Evolutionary conservation across 2,888 invertebrate species (phyloP).

Genomic region (Nowickia ferox): DNA sequence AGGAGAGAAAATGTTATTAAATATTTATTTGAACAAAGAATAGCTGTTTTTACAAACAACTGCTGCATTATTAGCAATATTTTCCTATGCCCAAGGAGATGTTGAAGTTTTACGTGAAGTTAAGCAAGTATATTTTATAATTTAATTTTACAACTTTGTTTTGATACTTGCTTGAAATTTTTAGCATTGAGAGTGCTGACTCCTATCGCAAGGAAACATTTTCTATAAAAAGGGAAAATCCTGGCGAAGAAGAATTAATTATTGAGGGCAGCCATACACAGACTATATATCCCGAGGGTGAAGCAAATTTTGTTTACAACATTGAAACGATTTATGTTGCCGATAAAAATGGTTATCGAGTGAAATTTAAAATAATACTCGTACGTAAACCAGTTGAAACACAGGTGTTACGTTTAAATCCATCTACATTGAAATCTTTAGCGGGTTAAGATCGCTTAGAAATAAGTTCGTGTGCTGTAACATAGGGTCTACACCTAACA

Average conservation of each 20-base stretch:
- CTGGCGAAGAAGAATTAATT: slow-evolving; percentile 70
- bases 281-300: slow-evolving; percentile 8
- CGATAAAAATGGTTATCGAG: slow-evolving; percentile 77
- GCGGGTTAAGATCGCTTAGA: slow-evolving; percentile 4
- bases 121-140: slow-evolving; percentile 30
- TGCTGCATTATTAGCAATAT: background rate
- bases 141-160: background rate
- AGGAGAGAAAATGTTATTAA: background rate
- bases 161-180: background rate
- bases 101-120: slow-evolving; percentile 41
- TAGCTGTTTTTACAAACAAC: background rate
- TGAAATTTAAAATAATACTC: slow-evolving; percentile 72
- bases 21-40: background rate
- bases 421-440: slow-evolving; percentile 27
- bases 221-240: slow-evolving; percentile 56
- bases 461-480: no score
- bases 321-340: slow-evolving; percentile 74
- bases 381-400: background rate
- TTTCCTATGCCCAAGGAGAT: slow-evolving; percentile 17
- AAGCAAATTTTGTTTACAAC: slow-evolving; percentile 34
- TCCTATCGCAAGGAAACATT: slow-evolving; percentile 73
- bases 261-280: slow-evolving; percentile 75
- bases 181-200: slow-evolving; percentile 16
- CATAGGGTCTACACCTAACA: no score
- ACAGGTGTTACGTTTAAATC: background rate